Conservation (phyloP, 2,888 invertebrate genomes). For the Drosophila falleni region DNA sequence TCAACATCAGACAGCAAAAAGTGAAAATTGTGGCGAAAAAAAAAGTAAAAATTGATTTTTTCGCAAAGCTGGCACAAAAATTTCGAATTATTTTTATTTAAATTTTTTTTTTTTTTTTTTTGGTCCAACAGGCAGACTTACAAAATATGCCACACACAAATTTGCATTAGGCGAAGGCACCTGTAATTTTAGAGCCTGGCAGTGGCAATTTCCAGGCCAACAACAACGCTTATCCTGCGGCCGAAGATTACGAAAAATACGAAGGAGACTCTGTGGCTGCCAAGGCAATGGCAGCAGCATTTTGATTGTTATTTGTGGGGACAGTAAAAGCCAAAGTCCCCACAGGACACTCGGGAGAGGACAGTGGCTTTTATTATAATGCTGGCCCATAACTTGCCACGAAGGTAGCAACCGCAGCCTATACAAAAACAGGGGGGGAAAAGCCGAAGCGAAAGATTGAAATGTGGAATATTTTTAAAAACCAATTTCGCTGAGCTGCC, state of each 20-base stretch:
- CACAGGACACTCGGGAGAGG: conserved; percentile 23
- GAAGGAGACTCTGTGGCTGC: conserved; percentile 34
- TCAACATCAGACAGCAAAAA: conserved; percentile 49
- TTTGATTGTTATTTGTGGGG: conserved; percentile 81
- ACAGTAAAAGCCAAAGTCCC: conserved; percentile 71
- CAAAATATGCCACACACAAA: conserved; percentile 78
- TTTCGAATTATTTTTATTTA: conserved; percentile 57
- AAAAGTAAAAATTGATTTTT: conserved; percentile 57
- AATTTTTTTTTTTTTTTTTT: conserved; percentile 52
- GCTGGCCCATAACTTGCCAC: conserved; percentile 61
- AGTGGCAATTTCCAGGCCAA: conserved; percentile 60
- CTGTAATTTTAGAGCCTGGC: conserved; percentile 66
- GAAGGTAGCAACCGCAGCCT: conserved; percentile 55
- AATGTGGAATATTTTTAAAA: conserved; percentile 83
- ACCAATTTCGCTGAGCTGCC: conserved; percentile 81
- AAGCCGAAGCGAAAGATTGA: conserved; percentile 68
- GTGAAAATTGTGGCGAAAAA: conserved; percentile 1
- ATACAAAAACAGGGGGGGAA: conserved; percentile 1
- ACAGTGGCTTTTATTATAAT: conserved; percentile 72
- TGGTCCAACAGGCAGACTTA: conserved; percentile 16
- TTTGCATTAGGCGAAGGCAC: conserved; percentile 75
- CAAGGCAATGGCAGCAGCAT: conserved; percentile 60
- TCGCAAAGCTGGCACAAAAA: conserved; percentile 59
- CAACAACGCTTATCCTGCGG: conserved; percentile 67
- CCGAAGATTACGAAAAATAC: conserved; percentile 52